Conservation (phyloP, 2,797 vertebrate species). For the Eulemur mongoz region DNA sequence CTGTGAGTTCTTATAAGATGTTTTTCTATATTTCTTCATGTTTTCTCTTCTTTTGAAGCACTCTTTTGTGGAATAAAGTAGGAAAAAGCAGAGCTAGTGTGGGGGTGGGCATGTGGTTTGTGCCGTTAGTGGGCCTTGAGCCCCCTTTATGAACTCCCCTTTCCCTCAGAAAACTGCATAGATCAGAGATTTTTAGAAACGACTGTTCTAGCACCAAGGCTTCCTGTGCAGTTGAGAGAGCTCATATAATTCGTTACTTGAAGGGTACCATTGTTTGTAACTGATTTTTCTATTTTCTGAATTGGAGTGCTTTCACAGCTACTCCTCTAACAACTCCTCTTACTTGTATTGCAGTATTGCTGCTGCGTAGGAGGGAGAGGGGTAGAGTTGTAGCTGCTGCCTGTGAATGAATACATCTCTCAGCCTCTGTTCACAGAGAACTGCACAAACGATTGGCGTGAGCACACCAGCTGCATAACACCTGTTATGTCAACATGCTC, state of each 20-base stretch:
- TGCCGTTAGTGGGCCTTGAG: neutral
- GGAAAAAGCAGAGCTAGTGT: neutral
- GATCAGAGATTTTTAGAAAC: neutral
- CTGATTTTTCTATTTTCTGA: neutral
- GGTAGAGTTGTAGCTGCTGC: neutral
- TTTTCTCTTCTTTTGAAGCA: neutral
- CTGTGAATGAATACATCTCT: neutral
- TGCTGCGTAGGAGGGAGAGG: neutral
- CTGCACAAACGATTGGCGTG: neutral
- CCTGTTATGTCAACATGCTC: neutral
- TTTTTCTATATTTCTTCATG: neutral
- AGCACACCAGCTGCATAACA: neutral
- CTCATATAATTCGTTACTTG: neutral
- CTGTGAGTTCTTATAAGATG: neutral
- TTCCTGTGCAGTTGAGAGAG: neutral
- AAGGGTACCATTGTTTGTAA: neutral
- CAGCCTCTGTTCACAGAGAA: neutral
- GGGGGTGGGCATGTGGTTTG: accelerated
- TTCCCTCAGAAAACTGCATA: neutral
- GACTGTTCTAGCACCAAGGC: accelerated
- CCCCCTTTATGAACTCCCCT: neutral
- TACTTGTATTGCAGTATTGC: neutral
- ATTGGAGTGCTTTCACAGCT: neutral
- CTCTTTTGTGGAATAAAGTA: neutral
- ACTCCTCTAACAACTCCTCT: neutral